Base-by-base conservation (phyloP, 2,113 vertebrate genomes). In the Xiphophorus hellerii region DNA sequence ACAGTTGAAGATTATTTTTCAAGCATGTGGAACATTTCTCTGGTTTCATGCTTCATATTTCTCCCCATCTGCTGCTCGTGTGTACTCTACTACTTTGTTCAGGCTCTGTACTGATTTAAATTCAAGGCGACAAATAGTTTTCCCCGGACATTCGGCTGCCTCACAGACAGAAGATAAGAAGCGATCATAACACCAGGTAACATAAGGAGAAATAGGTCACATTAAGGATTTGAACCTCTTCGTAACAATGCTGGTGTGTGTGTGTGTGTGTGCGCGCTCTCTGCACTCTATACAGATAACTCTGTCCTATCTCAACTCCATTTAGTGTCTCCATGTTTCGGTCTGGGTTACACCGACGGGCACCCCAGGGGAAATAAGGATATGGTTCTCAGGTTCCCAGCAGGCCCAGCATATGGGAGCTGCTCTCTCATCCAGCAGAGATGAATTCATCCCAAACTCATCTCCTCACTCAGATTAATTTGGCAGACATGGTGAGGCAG, bases 401-500 rank as follows among this genome's bases (percentile, higher is more conserved):
- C 86, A 86, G 86, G 82, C 67, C 81, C 81, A 91, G 78, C 90
- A 88, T 90, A 86, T 89, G 91, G 88, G 87, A 87, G 75, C 77
- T 79, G 71, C 74, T 87, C 83, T 87, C 66, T 79, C 83, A 80
- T 87, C 77, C 83, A 83, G 78, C 69, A 63, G 71, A 85, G 80
- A 87, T 89, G 88, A 82, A 92, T 87, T 86, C 88, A 86, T 87
- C 88, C 86, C 87, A 87, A 86, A 85, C 80, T 90, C 88, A 91
- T 92, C 84, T 90, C 87, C 83, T 89, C 84, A 48, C 83, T 69
- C 75, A 79, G 82, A 85, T 90, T 84, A 84, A 87, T 91, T 88
- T 88, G 91, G 80, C 89, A 86, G 88, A 88, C 84, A 72, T 76
- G 82, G 77, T 2, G 63, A 80, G 84, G 86, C 87, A 87, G 89